phyloP scores from a whole-genome alignment of 2,797 vertebrate species.

The Manis javanica region DNA sequence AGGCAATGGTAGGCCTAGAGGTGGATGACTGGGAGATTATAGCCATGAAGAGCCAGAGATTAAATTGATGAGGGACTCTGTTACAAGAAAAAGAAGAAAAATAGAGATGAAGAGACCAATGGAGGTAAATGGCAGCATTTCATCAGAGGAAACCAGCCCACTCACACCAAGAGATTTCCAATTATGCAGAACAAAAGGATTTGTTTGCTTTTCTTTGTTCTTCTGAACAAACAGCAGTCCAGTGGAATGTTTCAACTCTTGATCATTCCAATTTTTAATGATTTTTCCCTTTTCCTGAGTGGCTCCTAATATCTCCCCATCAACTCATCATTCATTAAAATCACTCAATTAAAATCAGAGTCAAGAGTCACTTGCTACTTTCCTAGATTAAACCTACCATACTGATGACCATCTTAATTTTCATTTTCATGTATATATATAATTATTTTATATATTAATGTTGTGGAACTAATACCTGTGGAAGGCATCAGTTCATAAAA shows the following conservation, averaged over 20 bases:
- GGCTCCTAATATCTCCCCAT: no score
- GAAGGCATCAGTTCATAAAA: neutral
- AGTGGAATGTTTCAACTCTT: neutral
- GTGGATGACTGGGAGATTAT: neutral
- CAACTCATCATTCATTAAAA: no score
- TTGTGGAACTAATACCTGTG: no score
- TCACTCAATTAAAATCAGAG: no score
- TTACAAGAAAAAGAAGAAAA: neutral
- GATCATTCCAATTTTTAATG: no score
- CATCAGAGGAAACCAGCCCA: constrained; percentile 10
- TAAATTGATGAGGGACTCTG: neutral
- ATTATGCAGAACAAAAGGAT: neutral
- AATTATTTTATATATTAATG: no score
- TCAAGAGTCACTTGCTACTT: no score
- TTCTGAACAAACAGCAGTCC: neutral
- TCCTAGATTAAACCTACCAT: no score
- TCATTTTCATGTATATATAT: no score
- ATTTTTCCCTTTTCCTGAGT: no score
- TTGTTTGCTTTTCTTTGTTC: constrained; percentile 15
- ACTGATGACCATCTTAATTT: no score
- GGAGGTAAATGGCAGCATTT: neutral
- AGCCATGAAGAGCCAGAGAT: neutral
- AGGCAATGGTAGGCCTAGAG: neutral
- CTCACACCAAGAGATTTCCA: constrained; percentile 11
- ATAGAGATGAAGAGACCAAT: neutral